Evolutionary conservation across 2,797 vertebrate genomes (phyloP), one percentile per base, ranked within the genome.

Genomic region (Amblyraja radiata): DNA sequence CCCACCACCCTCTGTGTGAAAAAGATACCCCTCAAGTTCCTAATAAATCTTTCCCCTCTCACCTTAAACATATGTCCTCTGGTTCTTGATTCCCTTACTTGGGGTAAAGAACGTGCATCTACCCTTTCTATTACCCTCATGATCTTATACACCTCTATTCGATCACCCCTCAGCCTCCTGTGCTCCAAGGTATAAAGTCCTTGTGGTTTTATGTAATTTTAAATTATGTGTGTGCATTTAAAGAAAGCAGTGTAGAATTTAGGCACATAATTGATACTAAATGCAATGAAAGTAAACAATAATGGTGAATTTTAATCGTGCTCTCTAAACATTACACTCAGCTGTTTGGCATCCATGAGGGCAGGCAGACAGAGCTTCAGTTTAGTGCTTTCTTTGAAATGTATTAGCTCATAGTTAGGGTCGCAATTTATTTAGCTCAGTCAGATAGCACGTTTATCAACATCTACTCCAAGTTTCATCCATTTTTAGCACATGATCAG

Each of bases 221-320:
- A 92, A 54, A 25, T 54, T 92, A 6, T 36, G 36, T 4, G 14
- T 39, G 54, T 91, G 9, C 21, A 36, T 1, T 71, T 39, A 23
- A 61, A 68, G 32, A 14, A 11, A 71, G 10, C 13, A 5, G 13
- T 54, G 46, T 91, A 74, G 4, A 65, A 32, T 54, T 54, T 39
- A 46, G 74, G 39, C 90, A 46, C 36, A 74, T 73, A 74, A 91
- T 68, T 21, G 36, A 91, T 91, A 74, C 46, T 58, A 92, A 92
- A 73, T 76, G 90, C 23, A 92, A 1, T 92, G 23, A 92, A 92
- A 92, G 71, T 91, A 21, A 5, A 46, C n/a, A 73, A 8, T 71
- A 25, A 91, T 25, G 9, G 73, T 28, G 28, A 18, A 71, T 76
- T n/a, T 92, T 73, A 76, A 88, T 68, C 13, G 21, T 58, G 54